Percentiles rank a stretch among this genome's conserved stretches.
Evolutionary conservation across 2,113 vertebrate species (phyloP).

Genomic region (Desmodus rotundus): DNA sequence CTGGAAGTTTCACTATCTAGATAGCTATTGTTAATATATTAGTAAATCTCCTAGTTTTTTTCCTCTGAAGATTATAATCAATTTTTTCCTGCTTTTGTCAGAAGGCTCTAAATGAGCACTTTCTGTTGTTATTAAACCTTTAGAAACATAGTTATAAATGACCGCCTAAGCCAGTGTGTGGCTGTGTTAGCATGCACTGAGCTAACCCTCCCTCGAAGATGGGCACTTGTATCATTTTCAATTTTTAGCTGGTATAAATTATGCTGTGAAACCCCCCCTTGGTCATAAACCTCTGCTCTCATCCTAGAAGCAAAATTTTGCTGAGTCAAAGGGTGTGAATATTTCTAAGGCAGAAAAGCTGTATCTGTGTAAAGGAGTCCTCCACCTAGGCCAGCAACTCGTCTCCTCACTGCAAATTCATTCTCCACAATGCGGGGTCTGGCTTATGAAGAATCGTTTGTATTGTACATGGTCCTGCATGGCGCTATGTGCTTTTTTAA

Average conservation of each 20-base stretch:
- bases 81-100: not conserved
- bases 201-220: not conserved
- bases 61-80: not conserved
- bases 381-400: not conserved
- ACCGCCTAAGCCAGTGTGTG: not conserved
- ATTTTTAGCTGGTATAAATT: constrained; percentile 25
- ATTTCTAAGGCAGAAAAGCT: not conserved
- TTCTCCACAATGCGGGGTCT: not conserved
- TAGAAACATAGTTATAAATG: constrained; percentile 23
- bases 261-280: not conserved
- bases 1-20: not conserved
- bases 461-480: not conserved
- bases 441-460: not conserved
- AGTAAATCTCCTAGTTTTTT: not conserved
- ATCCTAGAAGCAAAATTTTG: constrained; percentile 10
- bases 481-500: not conserved
- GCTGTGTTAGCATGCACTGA: not conserved
- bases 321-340: not conserved
- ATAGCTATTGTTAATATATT: not conserved
- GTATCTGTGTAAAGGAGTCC: not conserved
- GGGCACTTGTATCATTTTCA: not conserved
- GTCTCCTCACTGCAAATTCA: not conserved
- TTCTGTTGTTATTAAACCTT: not conserved
- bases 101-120: not conserved
- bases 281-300: not conserved